These are phyloP conservation scores for Camponotus fellah DNA, from an alignment of 2,888 invertebrate genomes.

Conservation along the genomic window DNA sequence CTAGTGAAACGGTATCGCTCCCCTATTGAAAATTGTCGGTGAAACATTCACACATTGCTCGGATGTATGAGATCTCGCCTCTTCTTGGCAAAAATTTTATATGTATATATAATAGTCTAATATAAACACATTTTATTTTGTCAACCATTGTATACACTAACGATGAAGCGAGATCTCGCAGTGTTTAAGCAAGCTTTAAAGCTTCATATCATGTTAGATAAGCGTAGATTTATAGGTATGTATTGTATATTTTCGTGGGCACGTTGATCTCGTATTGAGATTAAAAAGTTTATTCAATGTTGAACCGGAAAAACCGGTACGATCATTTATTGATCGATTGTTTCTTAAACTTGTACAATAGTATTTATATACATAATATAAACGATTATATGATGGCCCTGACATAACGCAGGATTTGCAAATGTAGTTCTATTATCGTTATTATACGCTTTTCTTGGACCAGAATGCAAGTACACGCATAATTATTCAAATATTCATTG, in stretches of 20 bases:
- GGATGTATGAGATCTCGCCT: background rate
- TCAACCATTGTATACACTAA: constrained; percentile 7
- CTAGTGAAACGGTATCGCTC: background rate
- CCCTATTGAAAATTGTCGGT: background rate
- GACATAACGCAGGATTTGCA: background rate
- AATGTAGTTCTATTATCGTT: background rate
- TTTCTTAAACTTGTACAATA: constrained; percentile 47
- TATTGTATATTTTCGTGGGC: constrained; percentile 56
- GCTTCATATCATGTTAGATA: constrained; percentile 73
- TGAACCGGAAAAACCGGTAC: constrained; percentile 34
- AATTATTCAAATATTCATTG: background rate
- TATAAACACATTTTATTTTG: constrained; percentile 51
- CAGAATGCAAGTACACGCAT: background rate
- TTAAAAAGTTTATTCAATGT: constrained; percentile 62
- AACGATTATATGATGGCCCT: background rate
- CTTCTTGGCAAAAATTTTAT: background rate
- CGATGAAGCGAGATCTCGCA: constrained; percentile 33
- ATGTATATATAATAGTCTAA: background rate
- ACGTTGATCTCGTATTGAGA: constrained; percentile 39
- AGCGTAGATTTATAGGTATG: constrained; percentile 49
- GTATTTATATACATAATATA: constrained; percentile 1
- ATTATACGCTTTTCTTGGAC: constrained; percentile 4
- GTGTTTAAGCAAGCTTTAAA: constrained; percentile 42
- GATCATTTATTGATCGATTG: constrained; percentile 42
- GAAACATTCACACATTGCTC: background rate